Evolutionary conservation across 2,113 vertebrate genomes (phyloP).

Genomic region (Gallinago undulata): DNA sequence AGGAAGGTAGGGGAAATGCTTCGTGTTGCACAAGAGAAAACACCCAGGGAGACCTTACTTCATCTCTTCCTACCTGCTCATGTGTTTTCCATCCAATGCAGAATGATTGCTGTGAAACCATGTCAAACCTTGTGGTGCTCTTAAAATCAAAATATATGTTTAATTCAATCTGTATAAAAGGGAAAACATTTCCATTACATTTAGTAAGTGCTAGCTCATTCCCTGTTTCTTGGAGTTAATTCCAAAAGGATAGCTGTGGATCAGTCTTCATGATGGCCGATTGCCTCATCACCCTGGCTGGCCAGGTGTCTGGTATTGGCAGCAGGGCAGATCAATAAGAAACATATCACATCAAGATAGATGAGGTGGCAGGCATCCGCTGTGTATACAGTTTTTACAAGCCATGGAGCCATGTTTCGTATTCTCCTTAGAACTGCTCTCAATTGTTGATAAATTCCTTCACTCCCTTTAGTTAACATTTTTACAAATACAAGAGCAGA

Average conservation of each 20-base stretch:
- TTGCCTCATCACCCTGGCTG: not conserved
- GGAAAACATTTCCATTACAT: not conserved
- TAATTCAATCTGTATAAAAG: not conserved
- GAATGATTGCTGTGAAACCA: not conserved
- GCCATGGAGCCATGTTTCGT: not conserved
- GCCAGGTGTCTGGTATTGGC: not conserved
- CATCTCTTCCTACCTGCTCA: not conserved
- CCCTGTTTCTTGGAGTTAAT: not conserved
- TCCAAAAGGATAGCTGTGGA: not conserved
- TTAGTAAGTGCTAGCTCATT: not conserved
- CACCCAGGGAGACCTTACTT: not conserved
- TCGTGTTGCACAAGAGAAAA: not conserved
- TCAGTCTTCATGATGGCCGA: constrained; percentile 14
- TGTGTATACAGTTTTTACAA: not conserved
- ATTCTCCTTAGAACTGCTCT: not conserved
- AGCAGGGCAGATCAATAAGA: constrained; percentile 24
- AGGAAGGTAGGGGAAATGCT: not conserved
- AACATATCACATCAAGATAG: constrained; percentile 2
- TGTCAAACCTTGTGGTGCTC: not conserved
- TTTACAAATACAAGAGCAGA: not conserved
- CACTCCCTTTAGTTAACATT: not conserved
- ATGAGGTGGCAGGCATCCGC: constrained; percentile 19
- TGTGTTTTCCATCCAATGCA: not conserved
- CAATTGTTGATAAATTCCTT: not conserved
- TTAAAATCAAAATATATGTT: not conserved